Conservation (phyloP, 23 tunicate species). For the Styela clava region DNA sequence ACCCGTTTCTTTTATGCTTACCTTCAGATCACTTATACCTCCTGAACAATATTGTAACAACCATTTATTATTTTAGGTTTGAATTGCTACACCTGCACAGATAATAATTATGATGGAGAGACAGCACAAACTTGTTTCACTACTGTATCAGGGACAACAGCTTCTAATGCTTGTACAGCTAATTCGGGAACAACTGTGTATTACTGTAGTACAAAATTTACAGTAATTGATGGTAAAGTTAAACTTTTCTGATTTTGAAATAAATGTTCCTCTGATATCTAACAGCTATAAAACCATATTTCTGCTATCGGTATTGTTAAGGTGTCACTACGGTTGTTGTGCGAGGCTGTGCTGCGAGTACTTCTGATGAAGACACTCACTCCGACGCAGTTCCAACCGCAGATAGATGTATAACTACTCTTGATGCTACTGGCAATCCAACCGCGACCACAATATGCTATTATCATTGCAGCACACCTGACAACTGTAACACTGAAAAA, state of each 20-base stretch:
- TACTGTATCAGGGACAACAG: background rate
- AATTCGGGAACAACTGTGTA: background rate
- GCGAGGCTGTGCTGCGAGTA: background rate
- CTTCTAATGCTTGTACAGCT: background rate
- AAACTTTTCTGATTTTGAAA: too few species aligned
- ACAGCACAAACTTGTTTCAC: background rate
- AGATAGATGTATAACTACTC: background rate
- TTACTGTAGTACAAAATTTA: background rate
- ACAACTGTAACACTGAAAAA: background rate
- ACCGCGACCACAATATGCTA: background rate
- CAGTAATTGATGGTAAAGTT: background rate
- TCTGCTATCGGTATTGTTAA: too few species aligned
- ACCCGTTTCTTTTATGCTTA: too few species aligned
- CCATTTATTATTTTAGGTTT: background rate
- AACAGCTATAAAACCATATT: too few species aligned
- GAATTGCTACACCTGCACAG: background rate
- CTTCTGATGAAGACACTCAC: background rate
- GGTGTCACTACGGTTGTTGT: background rate
- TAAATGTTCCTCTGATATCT: too few species aligned
- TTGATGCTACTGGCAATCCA: background rate
- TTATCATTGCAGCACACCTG: background rate
- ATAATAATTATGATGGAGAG: background rate
- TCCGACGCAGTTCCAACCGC: background rate
- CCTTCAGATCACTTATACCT: too few species aligned
- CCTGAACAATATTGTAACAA: too few species aligned